These are phyloP conservation scores for Scarus forsteni DNA, from an alignment of 2,797 vertebrate species.

Conservation along the genomic window DNA sequence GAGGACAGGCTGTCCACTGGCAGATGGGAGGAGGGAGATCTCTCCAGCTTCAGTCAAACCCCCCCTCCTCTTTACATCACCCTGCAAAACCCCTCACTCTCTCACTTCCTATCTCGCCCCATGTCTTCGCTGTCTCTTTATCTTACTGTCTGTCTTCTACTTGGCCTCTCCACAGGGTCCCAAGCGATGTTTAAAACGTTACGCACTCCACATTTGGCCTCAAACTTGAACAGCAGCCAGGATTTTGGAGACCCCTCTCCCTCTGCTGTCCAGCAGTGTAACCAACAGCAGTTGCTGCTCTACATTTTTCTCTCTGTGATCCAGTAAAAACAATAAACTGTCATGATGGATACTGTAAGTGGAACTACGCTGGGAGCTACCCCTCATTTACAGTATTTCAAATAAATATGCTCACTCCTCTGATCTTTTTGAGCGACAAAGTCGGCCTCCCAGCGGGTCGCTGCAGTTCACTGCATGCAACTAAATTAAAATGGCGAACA, in stretches of 20 bases:
- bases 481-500: conserved; percentile 48
- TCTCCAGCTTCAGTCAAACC: conserved; percentile 50
- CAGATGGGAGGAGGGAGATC: conserved; percentile 73
- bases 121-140: conserved; percentile 40
- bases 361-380: conserved; percentile 50
- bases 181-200: conserved; percentile 49
- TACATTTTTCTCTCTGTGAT: conserved; percentile 43
- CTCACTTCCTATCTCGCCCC: conserved; percentile 34
- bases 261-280: conserved; percentile 30
- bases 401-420: conserved; percentile 60
- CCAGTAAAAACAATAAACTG: conserved; percentile 68
- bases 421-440: conserved; percentile 51
- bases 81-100: conserved; percentile 49
- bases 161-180: conserved; percentile 35
- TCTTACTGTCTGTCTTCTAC: conserved; percentile 43
- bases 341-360: conserved; percentile 57
- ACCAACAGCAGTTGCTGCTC: conserved; percentile 48
- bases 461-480: conserved; percentile 36
- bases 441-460: conserved; percentile 32
- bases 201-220: conserved; percentile 37
- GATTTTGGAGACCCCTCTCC: conserved; percentile 46
- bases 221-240: conserved; percentile 66
- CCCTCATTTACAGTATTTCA: conserved; percentile 64
- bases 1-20: conserved; percentile 71
- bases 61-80: conserved; percentile 52